These are phyloP conservation scores for Empis livida DNA, from an alignment of 2,888 invertebrate species.

Conservation along the genomic window DNA sequence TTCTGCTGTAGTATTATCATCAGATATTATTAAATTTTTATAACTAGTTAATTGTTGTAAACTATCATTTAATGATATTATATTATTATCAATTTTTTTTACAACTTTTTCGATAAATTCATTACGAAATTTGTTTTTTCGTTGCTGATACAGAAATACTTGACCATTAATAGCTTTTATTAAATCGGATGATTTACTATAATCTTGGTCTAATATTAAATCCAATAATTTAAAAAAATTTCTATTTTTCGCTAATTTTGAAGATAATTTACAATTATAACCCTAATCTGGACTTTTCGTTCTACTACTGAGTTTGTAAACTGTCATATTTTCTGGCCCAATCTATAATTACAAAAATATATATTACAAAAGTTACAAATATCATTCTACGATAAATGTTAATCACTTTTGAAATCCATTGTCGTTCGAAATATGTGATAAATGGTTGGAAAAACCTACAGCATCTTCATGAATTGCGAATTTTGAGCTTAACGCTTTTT, in stretches of 20 bases:
- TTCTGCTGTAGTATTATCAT: too few relatives aligned
- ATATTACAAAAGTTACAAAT: constrained; percentile 1
- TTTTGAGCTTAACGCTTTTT: too few relatives aligned
- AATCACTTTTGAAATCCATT: constrained; percentile 1
- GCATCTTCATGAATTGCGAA: too few relatives aligned
- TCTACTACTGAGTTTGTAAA: constrained; percentile 5
- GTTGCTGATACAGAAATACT: constrained; percentile 5
- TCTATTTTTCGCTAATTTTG: constrained; percentile 7
- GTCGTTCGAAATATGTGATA: constrained; percentile 2
- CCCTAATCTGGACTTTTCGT: constrained; percentile 6
- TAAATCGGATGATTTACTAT: constrained; percentile 5
- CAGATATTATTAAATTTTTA: too few relatives aligned
- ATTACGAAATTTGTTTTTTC: neutral
- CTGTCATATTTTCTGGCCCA: constrained; percentile 2
- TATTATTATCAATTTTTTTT: too few relatives aligned
- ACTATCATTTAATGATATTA: too few relatives aligned
- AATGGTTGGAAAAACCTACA: too few relatives aligned
- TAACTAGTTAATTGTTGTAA: too few relatives aligned
- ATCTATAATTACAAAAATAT: constrained; percentile 5
- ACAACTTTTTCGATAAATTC: too few relatives aligned
- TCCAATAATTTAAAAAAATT: constrained; percentile 7
- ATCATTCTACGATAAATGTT: neutral
- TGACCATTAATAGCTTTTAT: constrained; percentile 3
- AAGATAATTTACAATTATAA: constrained; percentile 7
- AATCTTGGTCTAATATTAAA: constrained; percentile 5